Percentiles rank a stretch among this genome's conserved stretches.
Evolutionary conservation across 2,888 invertebrate species (phyloP).

Genomic region (Gnatocerus cornutus): DNA sequence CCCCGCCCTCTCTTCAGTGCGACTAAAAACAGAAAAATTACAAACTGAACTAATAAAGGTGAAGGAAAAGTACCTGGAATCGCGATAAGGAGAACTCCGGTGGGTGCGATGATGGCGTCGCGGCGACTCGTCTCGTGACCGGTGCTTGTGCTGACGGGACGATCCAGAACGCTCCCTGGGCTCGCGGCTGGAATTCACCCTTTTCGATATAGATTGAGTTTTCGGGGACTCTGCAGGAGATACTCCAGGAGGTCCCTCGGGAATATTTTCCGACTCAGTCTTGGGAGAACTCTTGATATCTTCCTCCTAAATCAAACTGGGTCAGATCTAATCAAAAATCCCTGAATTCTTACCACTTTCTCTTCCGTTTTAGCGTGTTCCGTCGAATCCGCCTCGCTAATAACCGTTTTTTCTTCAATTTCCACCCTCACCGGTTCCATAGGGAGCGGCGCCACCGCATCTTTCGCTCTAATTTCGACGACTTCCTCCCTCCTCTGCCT

Average conservation of each 20-base stretch:
- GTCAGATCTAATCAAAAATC: neutral
- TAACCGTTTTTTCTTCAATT: conserved; percentile 66
- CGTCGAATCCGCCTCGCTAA: conserved; percentile 70
- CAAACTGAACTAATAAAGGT: conserved; percentile 3
- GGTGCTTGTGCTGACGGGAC: conserved; percentile 30
- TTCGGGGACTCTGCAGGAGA: conserved; percentile 65
- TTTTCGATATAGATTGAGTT: conserved; percentile 56
- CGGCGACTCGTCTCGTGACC: conserved; percentile 50
- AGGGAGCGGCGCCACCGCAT: neutral
- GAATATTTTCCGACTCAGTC: conserved; percentile 47
- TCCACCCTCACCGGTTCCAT: conserved; percentile 57
- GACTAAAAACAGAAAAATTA: too few species aligned
- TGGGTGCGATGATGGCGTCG: conserved; percentile 64
- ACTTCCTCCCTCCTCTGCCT: conserved; percentile 40
- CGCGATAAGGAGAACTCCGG: conserved; percentile 51
- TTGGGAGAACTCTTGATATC: conserved; percentile 30
- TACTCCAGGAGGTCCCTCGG: conserved; percentile 68
- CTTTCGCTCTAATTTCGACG: conserved; percentile 12
- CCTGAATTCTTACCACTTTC: conserved; percentile 19
- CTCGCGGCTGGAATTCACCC: conserved; percentile 40
- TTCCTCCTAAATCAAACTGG: neutral
- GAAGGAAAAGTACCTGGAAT: conserved; percentile 53
- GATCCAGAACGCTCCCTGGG: conserved; percentile 24
- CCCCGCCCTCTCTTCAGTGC: conserved; percentile 77
- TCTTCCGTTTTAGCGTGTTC: conserved; percentile 63